These are phyloP conservation scores for Gortyna flavago DNA, from an alignment of 2,888 invertebrate genomes.

Conservation along the genomic window DNA sequence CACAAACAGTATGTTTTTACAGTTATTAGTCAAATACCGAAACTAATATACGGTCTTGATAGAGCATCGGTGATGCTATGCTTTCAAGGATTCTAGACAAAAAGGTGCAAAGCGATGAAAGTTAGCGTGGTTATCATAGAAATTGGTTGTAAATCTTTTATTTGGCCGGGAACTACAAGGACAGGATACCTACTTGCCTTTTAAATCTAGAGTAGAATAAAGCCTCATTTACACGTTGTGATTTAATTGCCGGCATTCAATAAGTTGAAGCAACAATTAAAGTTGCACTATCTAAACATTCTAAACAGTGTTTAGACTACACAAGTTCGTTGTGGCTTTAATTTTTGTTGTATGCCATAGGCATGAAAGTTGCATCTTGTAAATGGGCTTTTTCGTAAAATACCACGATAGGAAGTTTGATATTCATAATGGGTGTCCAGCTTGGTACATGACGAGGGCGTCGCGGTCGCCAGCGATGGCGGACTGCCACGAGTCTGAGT, in stretches of 20 bases:
- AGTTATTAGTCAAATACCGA: background rate
- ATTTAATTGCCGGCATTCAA: background rate
- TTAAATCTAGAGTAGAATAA: slow-evolving; percentile 2
- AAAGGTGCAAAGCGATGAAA: background rate
- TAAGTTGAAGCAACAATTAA: background rate
- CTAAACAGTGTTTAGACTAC: background rate
- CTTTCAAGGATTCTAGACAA: background rate
- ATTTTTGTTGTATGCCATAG: background rate
- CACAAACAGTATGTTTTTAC: background rate
- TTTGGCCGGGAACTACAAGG: background rate
- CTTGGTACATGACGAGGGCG: slow-evolving; percentile 81
- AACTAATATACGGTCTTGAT: background rate
- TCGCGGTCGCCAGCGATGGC: slow-evolving; percentile 77
- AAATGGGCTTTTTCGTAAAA: background rate
- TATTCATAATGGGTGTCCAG: slow-evolving; percentile 75
- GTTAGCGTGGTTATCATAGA: no score
- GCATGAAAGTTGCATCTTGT: background rate
- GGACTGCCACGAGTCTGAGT: slow-evolving; percentile 91
- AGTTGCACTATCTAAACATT: background rate
- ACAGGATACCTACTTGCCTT: background rate
- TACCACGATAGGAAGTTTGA: slow-evolving; percentile 23
- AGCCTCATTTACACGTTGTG: background rate
- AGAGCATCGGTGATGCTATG: background rate
- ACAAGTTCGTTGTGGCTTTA: slow-evolving; percentile 1
- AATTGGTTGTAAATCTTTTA: background rate